phyloP scores from a whole-genome alignment of 1,140 invertebrate species.

The Bombus turneri region DNA sequence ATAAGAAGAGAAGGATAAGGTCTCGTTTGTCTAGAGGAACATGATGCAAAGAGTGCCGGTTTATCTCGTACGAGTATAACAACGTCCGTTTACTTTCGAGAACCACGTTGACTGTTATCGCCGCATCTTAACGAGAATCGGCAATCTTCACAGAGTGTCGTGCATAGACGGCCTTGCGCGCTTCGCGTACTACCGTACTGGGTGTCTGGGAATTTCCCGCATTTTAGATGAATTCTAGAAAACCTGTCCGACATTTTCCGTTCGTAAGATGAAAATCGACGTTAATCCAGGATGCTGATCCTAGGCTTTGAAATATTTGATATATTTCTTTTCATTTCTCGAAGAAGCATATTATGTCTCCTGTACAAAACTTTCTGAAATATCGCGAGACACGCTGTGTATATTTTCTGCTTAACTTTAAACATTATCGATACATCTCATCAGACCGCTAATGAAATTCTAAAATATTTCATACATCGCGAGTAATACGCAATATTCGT shows the following conservation, averaged over 20 bases:
- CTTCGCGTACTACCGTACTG: background rate
- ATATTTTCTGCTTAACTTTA: too few species aligned
- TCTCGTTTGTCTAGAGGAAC: conserved; percentile 48
- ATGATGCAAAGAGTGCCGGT: conserved; percentile 51
- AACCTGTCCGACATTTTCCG: background rate
- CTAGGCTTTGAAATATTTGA: too few species aligned
- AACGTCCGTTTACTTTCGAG: conserved; percentile 57
- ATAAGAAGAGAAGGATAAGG: conserved; percentile 48
- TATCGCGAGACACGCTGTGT: too few species aligned
- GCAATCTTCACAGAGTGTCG: conserved; percentile 62
- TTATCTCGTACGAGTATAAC: conserved; percentile 50
- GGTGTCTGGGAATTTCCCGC: conserved; percentile 32
- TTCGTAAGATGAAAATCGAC: background rate
- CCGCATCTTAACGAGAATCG: conserved; percentile 65
- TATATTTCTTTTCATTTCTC: too few species aligned
- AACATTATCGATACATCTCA: too few species aligned
- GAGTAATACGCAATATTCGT: too few species aligned
- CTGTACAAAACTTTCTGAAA: too few species aligned
- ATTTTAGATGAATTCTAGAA: background rate
- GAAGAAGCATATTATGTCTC: too few species aligned
- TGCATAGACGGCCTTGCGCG: conserved; percentile 53
- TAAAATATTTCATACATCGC: too few species aligned
- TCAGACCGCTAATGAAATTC: too few species aligned
- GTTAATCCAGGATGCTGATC: background rate
- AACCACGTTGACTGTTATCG: conserved; percentile 50